Conservation (phyloP, 2,888 invertebrate genomes). For the Drosophila robusta region DNA sequence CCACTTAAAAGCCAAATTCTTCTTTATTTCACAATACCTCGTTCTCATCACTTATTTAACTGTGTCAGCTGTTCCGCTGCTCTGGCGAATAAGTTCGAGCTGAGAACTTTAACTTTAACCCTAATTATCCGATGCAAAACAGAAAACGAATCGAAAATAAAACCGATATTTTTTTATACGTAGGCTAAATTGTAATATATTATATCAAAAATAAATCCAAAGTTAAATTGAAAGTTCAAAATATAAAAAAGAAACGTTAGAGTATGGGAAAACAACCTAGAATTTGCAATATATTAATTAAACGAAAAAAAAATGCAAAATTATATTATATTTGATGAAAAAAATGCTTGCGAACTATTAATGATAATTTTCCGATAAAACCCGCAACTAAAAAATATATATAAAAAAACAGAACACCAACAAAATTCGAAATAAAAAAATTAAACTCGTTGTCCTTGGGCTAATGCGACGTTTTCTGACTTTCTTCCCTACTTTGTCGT, state of each 20-base stretch:
- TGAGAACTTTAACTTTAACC: constrained; percentile 16
- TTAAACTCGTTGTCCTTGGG: constrained; percentile 83
- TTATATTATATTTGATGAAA: constrained; percentile 71
- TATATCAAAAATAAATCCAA: constrained; percentile 71
- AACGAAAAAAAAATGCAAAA: constrained; percentile 11
- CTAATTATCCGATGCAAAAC: constrained; percentile 10
- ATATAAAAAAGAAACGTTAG: constrained; percentile 28
- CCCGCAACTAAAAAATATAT: constrained; percentile 25
- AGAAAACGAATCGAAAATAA: background rate
- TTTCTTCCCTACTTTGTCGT: constrained; percentile 85
- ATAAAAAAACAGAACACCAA: constrained; percentile 48
- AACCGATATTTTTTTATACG: constrained; percentile 7
- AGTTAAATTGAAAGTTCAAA: constrained; percentile 67
- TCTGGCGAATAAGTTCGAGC: constrained; percentile 5
- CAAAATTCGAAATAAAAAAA: constrained; percentile 41
- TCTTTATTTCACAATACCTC: constrained; percentile 21
- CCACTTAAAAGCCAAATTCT: constrained; percentile 28
- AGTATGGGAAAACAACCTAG: constrained; percentile 26
- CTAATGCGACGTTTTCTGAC: constrained; percentile 86
- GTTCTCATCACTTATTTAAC: constrained; percentile 14
- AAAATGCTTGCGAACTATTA: constrained; percentile 70
- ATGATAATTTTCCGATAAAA: constrained; percentile 45
- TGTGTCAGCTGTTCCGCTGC: constrained; percentile 8
- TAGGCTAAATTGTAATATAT: constrained; percentile 29
- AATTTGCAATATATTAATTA: constrained; percentile 27